Conservation (phyloP, 2,113 vertebrate species). For the Recurvirostra avosetta region DNA sequence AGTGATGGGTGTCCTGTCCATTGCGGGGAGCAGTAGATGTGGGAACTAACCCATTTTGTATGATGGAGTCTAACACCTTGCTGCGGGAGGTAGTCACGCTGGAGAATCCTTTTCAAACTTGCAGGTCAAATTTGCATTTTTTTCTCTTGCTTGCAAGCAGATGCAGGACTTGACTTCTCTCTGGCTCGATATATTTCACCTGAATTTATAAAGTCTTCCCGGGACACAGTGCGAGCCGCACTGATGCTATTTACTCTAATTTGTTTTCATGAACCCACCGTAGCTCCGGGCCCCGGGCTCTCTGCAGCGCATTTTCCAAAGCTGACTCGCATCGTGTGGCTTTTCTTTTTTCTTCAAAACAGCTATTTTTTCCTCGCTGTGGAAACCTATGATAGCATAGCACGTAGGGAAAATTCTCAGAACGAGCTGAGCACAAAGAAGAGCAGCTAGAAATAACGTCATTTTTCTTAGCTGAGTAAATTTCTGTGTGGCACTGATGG, state of each 20-base stretch:
- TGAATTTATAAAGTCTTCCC: no score
- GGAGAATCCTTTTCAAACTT: neutral
- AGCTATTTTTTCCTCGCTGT: neutral
- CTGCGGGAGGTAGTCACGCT: neutral
- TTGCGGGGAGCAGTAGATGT: neutral
- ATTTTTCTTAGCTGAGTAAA: neutral
- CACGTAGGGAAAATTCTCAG: neutral
- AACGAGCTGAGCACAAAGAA: neutral
- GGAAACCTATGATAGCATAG: neutral
- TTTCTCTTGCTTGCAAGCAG: neutral
- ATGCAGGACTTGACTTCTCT: neutral
- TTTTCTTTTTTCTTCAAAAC: neutral
- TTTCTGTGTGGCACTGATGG: fast-evolving
- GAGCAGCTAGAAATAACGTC: no score
- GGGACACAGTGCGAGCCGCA: neutral
- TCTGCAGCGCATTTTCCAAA: neutral
- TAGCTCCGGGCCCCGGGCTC: neutral
- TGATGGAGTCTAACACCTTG: no score
- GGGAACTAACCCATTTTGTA: no score
- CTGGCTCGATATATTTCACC: neutral
- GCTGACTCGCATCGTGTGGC: neutral
- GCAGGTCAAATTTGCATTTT: neutral
- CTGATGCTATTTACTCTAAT: neutral
- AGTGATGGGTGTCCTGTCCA: neutral
- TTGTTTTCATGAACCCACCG: no score